Conservation (phyloP, 2,888 invertebrate genomes). For the Lasioglossum lativentre region DNA sequence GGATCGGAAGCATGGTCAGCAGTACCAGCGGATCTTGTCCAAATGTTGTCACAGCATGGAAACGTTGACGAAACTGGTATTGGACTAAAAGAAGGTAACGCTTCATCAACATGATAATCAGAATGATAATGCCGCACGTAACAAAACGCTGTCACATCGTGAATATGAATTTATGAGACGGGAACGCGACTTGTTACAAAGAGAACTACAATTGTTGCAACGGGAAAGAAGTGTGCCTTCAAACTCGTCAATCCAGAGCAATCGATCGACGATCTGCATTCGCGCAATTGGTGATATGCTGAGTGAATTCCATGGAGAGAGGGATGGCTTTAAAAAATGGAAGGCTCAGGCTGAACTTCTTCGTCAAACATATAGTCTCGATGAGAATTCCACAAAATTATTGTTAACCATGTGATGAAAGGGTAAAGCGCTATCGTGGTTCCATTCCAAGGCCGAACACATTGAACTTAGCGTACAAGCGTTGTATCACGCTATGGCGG, state of each 20-base stretch:
- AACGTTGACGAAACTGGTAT: neutral
- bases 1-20: neutral
- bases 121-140: neutral
- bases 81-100: neutral
- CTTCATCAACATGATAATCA: neutral
- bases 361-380: neutral
- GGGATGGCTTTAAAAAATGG: neutral
- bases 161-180: constrained; percentile 5
- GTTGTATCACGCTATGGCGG: neutral
- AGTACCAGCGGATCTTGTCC: neutral
- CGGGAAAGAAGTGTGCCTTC: constrained; percentile 5
- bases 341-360: constrained; percentile 11
- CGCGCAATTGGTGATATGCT: no score
- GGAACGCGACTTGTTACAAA: no score
- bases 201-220: neutral
- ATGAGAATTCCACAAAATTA: neutral
- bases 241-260: neutral
- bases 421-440: constrained; percentile 11
- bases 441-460: constrained; percentile 17
- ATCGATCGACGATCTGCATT: neutral
- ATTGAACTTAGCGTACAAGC: neutral
- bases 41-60: neutral
- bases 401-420: neutral
- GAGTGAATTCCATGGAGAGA: constrained; percentile 4
- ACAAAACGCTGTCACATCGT: neutral